A percentile compares a stretch with the other conserved stretches of the same genome.
Evolutionary conservation across 2,113 vertebrate species (phyloP).

Genomic region (Aldabrachelys gigantea): DNA sequence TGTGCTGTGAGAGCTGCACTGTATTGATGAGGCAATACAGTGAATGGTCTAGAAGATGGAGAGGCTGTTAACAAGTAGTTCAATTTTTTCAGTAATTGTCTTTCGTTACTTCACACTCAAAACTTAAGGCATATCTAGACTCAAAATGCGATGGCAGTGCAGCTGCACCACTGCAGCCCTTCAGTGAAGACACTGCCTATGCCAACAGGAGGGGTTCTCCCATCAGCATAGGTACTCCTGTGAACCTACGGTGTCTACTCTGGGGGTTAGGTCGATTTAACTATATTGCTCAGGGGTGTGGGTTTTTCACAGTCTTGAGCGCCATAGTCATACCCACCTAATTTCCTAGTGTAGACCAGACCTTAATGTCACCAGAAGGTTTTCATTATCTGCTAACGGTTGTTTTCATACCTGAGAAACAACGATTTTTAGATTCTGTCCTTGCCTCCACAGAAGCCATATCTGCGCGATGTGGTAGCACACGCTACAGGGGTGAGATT

Average conservation of each 20-base stretch:
- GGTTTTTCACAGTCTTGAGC: too few species aligned
- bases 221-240: neutral
- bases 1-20: neutral
- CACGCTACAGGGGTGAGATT: neutral
- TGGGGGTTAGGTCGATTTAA: neutral
- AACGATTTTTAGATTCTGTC: neutral
- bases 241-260: neutral
- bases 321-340: neutral
- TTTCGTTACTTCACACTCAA: neutral
- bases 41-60: conserved; percentile 33
- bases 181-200: neutral
- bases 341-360: neutral
- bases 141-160: neutral
- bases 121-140: neutral
- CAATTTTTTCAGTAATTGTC: neutral
- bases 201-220: neutral
- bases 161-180: too few species aligned
- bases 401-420: neutral
- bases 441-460: neutral
- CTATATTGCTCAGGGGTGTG: neutral
- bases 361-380: neutral
- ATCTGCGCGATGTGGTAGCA: neutral
- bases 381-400: neutral
- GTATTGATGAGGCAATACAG: neutral
- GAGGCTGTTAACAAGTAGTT: neutral